Evolutionary conservation across 1,140 invertebrate genomes (phyloP).

Genomic region (Kradibia gibbosae): DNA sequence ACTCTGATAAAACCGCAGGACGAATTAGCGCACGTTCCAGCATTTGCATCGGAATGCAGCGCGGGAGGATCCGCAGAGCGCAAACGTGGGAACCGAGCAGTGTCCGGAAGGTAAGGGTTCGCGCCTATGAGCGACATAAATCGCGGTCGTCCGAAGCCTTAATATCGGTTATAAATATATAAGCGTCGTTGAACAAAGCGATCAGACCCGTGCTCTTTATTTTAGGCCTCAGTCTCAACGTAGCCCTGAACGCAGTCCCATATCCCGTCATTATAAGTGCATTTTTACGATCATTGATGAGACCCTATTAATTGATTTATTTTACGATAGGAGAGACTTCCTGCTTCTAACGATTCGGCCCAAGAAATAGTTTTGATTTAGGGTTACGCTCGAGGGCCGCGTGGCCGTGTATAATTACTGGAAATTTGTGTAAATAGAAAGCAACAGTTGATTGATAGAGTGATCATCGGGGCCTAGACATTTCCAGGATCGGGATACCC

Average conservation of each 20-base stretch:
- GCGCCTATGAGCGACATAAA: neutral
- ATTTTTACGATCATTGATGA: slow-evolving; percentile 10
- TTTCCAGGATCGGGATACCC: neutral
- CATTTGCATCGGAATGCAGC: slow-evolving; percentile 71
- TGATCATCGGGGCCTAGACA: neutral
- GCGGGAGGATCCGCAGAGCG: slow-evolving; percentile 32
- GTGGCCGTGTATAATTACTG: neutral
- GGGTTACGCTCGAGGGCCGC: neutral
- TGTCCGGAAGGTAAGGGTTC: too few species aligned
- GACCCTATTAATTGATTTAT: slow-evolving; percentile 1
- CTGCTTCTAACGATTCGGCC: neutral
- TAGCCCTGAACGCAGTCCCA: neutral
- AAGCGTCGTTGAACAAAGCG: slow-evolving; percentile 34
- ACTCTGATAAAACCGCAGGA: neutral
- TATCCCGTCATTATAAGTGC: neutral
- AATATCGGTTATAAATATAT: slow-evolving; percentile 20
- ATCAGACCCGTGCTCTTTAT: neutral
- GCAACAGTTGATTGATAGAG: slow-evolving; percentile 3
- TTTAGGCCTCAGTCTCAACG: neutral
- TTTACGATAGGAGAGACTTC: neutral
- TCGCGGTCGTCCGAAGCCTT: neutral
- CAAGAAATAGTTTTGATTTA: slow-evolving; percentile 27
- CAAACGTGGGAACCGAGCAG: neutral
- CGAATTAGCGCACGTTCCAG: slow-evolving; percentile 53
- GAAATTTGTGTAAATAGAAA: slow-evolving; percentile 22